Evolutionary conservation across 2,113 vertebrate species (phyloP), one percentile per base, ranked within the genome.

Genomic region (Stegostoma tigrinum): DNA sequence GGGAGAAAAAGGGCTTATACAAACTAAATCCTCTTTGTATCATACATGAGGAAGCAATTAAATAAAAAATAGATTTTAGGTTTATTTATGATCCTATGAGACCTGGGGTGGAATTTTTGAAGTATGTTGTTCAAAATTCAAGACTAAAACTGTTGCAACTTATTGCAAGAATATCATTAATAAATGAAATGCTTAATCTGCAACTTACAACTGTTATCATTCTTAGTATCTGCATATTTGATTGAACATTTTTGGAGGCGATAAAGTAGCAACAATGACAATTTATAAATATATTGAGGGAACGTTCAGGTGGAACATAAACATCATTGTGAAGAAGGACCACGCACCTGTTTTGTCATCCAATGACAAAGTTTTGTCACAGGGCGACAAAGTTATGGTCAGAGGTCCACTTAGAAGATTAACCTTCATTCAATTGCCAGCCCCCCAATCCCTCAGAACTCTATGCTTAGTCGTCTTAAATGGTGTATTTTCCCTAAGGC

Each of bases 21-120:
- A 95, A 95, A 95, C 94, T 75, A 95, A 95, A 95, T 95, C 94
- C 68, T 75, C 67, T 95, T 95, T 95, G 94, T 95, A 95, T 95
- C 68, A 27, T 95, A 95, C 94, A 95, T 95, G 42, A 95, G 94
- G 94, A 95, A 75, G 94, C 94, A 95, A 95, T 95, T 95, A 95
- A 95, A 95, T 95, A 95, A 95, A 95, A 95, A 95, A 94, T 68
- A 95, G 67, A 52, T 95, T 95, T 95, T 72, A 42, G 8, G 68
- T 95, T 95, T 95, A 95, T 95, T 95, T 72, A 95, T 95, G 94
- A 95, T 72, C 94, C 94, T 95, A 10, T 72, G 94, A 95, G 94
- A 95, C 68, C 45, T 34, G 67, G 38, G 48, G 45, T 95, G 94
- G 94, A 72, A 95, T 95, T 45, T 68, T 95, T 72, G 67, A 75